phyloP scores from a whole-genome alignment of 2,797 vertebrate species.

The Rhynchonycteris naso region DNA sequence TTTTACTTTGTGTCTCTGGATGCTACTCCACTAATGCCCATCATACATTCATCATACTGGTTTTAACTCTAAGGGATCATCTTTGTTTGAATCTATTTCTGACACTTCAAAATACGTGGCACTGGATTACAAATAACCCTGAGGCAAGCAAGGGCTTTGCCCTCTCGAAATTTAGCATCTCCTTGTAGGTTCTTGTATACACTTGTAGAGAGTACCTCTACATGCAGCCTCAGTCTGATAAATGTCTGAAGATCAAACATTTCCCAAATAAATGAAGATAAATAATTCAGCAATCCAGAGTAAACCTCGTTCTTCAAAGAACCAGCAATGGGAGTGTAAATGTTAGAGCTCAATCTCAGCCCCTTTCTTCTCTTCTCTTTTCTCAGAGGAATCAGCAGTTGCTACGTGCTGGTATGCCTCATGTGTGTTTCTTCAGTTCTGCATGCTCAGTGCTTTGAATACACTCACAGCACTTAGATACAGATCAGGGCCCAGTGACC shows the following conservation, averaged over 20 bases:
- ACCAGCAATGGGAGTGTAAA: not conserved
- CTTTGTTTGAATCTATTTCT: not conserved
- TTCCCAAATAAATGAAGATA: not conserved
- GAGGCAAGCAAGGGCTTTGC: not conserved
- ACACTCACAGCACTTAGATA: not conserved
- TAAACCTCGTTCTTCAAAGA: not conserved
- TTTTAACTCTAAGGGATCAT: not conserved
- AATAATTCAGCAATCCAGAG: not conserved
- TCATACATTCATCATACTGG: not conserved
- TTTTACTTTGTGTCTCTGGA: not conserved
- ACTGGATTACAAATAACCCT: conserved; percentile 19
- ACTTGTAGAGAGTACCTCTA: not conserved
- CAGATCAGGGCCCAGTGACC: not conserved
- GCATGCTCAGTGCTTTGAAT: not conserved
- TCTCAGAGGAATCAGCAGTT: not conserved
- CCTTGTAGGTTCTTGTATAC: not conserved
- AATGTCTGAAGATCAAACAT: not conserved
- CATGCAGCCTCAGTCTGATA: not conserved
- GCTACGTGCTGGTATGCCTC: not conserved
- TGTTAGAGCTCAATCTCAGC: not conserved
- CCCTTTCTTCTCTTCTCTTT: not conserved
- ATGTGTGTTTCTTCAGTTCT: not conserved
- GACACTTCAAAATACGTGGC: not conserved
- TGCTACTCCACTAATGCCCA: not conserved
- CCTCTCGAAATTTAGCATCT: not conserved